Percentiles rank a stretch among this genome's conserved stretches.
phyloP scores from a whole-genome alignment of 2,113 vertebrate species.

The Plecotus auritus region DNA sequence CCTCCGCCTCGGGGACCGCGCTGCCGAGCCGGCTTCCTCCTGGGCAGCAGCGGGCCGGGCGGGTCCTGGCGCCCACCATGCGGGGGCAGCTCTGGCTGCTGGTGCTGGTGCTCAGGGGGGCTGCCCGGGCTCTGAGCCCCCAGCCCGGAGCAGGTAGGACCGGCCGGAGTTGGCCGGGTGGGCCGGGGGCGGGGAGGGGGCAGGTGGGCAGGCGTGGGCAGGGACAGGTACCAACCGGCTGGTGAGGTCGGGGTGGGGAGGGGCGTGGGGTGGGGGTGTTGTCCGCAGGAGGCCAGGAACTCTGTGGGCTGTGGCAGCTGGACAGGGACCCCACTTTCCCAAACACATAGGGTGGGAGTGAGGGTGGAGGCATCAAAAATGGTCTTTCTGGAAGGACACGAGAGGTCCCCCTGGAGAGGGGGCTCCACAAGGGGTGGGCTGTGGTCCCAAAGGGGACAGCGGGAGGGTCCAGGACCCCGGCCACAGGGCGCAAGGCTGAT shows the following conservation, averaged over 20 bases:
- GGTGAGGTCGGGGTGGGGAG: background rate
- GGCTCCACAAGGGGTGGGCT: background rate
- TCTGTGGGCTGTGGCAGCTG: background rate
- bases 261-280: background rate
- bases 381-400: background rate
- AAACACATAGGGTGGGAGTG: background rate
- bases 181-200: background rate
- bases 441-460: background rate
- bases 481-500: background rate
- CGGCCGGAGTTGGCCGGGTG: background rate
- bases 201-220: background rate
- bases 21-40: background rate
- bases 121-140: slow-evolving; percentile 46
- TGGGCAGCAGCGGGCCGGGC: background rate
- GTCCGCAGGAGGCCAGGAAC: background rate
- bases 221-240: background rate
- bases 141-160: slow-evolving; percentile 60
- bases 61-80: slow-evolving; percentile 59
- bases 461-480: background rate
- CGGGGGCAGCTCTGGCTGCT: slow-evolving; percentile 54
- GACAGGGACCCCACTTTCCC: background rate
- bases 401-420: background rate
- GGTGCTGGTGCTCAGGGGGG: slow-evolving; percentile 55
- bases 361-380: background rate
- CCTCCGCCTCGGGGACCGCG: background rate